phyloP scores from a whole-genome alignment of 2,797 vertebrate species.

The Lindbergichthys nudifrons region DNA sequence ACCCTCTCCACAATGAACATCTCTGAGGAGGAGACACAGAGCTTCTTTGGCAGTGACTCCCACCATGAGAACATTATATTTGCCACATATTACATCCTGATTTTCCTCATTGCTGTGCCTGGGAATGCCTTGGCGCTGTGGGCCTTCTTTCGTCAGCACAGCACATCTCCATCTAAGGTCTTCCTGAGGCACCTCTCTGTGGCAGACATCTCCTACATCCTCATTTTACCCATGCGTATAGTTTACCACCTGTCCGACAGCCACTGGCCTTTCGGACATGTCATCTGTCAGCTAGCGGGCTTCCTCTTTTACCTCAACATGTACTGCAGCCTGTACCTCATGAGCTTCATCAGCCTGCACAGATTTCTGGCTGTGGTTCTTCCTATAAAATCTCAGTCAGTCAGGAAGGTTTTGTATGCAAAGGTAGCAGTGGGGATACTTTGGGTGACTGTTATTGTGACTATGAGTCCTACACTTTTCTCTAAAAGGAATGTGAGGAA shows the following conservation, averaged over 20 bases:
- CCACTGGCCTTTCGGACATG: slow-evolving; percentile 78
- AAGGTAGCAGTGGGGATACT: slow-evolving; percentile 67
- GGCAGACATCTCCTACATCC: slow-evolving; percentile 81
- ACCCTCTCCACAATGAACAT: slow-evolving; percentile 61
- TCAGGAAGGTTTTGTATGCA: slow-evolving; percentile 74
- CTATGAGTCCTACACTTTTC: slow-evolving; percentile 75
- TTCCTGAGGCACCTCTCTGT: slow-evolving; percentile 81
- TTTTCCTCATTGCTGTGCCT: slow-evolving; percentile 81
- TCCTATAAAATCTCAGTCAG: slow-evolving; percentile 61
- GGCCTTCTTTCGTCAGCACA: slow-evolving; percentile 72
- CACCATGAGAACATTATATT: slow-evolving; percentile 73
- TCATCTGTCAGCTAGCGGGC: slow-evolving; percentile 74
- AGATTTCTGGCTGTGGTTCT: slow-evolving; percentile 79
- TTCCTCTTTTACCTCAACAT: slow-evolving; percentile 86
- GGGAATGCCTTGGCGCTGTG: slow-evolving; percentile 81
- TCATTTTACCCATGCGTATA: slow-evolving; percentile 82
- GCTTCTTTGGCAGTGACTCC: slow-evolving; percentile 37
- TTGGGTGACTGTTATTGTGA: slow-evolving; percentile 71
- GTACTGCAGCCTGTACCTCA: slow-evolving; percentile 84
- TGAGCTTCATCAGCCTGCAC: slow-evolving; percentile 83
- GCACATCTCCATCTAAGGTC: slow-evolving; percentile 70
- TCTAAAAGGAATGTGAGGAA: slow-evolving; percentile 22
- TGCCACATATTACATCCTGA: slow-evolving; percentile 76
- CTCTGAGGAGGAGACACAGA: slow-evolving; percentile 34
- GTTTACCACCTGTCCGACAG: slow-evolving; percentile 77